Percentiles rank a stretch among this genome's conserved stretches.
Evolutionary conservation across 2,888 invertebrate genomes (phyloP).

Genomic region (Pterostichus niger): DNA sequence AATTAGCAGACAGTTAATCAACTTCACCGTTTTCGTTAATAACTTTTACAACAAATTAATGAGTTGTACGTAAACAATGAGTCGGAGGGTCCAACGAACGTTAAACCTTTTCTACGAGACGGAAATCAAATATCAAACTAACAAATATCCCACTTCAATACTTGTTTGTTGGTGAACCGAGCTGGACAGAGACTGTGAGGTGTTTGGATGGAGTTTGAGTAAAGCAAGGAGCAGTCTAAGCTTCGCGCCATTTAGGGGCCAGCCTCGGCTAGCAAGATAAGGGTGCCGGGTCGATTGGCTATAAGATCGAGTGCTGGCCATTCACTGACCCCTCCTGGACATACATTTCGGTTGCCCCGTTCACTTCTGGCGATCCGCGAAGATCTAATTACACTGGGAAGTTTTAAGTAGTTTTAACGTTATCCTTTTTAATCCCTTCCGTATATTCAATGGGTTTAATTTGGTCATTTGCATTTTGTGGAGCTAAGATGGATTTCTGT

Average conservation of each 20-base stretch:
- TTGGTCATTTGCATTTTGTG: slow-evolving; percentile 58
- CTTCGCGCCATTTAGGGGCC: slow-evolving; percentile 69
- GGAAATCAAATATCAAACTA: slow-evolving; percentile 74
- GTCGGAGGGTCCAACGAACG: slow-evolving; percentile 15
- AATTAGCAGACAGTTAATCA: slow-evolving; percentile 40
- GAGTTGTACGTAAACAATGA: slow-evolving; percentile 62
- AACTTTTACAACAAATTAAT: slow-evolving; percentile 65
- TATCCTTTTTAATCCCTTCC: slow-evolving; percentile 65
- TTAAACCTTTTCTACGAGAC: slow-evolving; percentile 66
- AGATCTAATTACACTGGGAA: slow-evolving; percentile 66
- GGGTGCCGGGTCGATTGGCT: slow-evolving; percentile 73
- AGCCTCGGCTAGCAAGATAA: slow-evolving; percentile 69
- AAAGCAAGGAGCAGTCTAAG: slow-evolving; percentile 68
- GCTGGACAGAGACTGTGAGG: slow-evolving; percentile 72
- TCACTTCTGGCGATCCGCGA: slow-evolving; percentile 65
- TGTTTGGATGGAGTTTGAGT: background rate
- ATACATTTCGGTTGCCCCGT: slow-evolving; percentile 71
- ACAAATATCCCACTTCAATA: slow-evolving; percentile 75
- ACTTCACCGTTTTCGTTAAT: slow-evolving; percentile 57
- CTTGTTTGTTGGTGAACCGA: slow-evolving; percentile 75
- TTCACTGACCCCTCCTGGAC: slow-evolving; percentile 73
- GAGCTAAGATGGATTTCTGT: slow-evolving; percentile 41
- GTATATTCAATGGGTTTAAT: slow-evolving; percentile 64
- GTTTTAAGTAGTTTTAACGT: slow-evolving; percentile 65
- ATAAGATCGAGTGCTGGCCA: slow-evolving; percentile 75